Conservation (phyloP, 1,140 invertebrate genomes). For the Listronotus oregonensis region DNA sequence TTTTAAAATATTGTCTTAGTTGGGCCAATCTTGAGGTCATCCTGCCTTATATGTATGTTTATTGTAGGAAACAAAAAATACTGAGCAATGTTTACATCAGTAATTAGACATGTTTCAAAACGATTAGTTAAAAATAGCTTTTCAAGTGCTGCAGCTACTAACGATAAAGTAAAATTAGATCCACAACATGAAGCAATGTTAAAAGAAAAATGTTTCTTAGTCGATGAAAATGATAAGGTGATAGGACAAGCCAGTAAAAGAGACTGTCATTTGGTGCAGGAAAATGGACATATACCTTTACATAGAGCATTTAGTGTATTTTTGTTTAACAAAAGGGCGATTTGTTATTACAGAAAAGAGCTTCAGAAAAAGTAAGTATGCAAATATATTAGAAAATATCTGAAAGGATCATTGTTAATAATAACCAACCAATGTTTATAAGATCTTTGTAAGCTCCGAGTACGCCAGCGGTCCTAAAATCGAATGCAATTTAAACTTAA, state of each 20-base stretch:
- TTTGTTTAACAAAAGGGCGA: slow-evolving; percentile 86
- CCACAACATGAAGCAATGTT: slow-evolving; percentile 47
- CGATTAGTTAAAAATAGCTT: slow-evolving; percentile 7
- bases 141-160: slow-evolving; percentile 12
- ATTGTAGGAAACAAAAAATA: no score
- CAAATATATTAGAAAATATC: no score
- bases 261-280: slow-evolving; percentile 84
- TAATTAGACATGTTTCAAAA: slow-evolving; percentile 13
- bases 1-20: no score
- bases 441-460: no score
- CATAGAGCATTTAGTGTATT: slow-evolving; percentile 98
- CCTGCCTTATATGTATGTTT: no score
- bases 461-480: no score
- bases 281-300: slow-evolving; percentile 69
- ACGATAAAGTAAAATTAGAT: slow-evolving; percentile 15
- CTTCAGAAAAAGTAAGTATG: slow-evolving; percentile 76
- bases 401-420: no score
- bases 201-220: slow-evolving; percentile 65
- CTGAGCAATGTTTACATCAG: slow-evolving; percentile 15
- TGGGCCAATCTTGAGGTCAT: no score
- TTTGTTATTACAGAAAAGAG: slow-evolving; percentile 87
- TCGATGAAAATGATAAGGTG: slow-evolving; percentile 84
- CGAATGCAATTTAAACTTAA: no score
- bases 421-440: no score
- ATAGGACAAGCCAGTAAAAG: slow-evolving; percentile 85